A percentile compares a stretch with the other conserved stretches of the same genome.
phyloP scores from a whole-genome alignment of 2,888 invertebrate species.

The Euplagia quadripunctaria region DNA sequence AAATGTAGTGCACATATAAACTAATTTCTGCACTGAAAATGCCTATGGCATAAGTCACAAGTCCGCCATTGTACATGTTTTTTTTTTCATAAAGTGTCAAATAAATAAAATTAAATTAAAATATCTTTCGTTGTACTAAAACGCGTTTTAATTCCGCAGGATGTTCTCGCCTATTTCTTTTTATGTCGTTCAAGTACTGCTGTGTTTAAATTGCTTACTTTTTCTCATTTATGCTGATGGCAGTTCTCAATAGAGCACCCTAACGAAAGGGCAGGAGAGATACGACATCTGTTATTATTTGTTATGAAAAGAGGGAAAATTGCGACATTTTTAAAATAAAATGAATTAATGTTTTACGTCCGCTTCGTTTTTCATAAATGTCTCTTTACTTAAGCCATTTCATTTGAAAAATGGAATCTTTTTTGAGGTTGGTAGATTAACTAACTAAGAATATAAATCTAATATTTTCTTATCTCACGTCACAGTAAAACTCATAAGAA shows the following conservation, averaged over 20 bases:
- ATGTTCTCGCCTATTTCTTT: background rate
- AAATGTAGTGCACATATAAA: no score
- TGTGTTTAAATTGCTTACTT: background rate
- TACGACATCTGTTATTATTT: slow-evolving; percentile 12
- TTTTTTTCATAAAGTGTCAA: no score
- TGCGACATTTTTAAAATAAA: slow-evolving; percentile 1
- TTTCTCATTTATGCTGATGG: slow-evolving; percentile 10
- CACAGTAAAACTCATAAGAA: background rate
- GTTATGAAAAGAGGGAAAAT: slow-evolving; percentile 4
- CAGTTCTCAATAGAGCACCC: slow-evolving; percentile 1
- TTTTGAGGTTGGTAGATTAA: background rate
- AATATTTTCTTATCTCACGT: background rate
- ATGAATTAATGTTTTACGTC: background rate
- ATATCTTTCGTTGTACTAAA: background rate
- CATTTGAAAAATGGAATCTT: background rate
- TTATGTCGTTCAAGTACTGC: background rate
- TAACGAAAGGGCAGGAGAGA: background rate
- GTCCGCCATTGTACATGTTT: no score
- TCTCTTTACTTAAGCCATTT: slow-evolving; percentile 5
- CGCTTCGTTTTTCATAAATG: slow-evolving; percentile 14
- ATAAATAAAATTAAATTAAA: no score
- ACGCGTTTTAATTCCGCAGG: background rate
- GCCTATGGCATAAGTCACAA: no score
- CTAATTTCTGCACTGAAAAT: no score
- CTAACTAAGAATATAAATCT: background rate